These are phyloP conservation scores for Cochlearius cochlearius DNA, from an alignment of 2,113 vertebrate genomes.

Conservation along the genomic window DNA sequence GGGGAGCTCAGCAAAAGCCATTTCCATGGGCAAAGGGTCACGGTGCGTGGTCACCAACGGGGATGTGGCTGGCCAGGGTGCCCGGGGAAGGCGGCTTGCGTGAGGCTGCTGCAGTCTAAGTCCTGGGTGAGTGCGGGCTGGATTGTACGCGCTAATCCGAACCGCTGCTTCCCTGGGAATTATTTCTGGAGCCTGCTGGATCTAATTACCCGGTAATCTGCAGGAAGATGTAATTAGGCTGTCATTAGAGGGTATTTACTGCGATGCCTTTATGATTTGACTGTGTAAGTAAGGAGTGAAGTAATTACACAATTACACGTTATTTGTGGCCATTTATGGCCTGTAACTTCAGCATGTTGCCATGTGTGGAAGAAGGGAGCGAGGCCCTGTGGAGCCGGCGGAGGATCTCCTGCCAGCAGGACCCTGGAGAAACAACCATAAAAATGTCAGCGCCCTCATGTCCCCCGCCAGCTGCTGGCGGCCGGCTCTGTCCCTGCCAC, in stretches of 20 bases:
- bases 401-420: neutral
- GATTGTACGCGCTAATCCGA: slow-evolving; percentile 50
- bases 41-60: rapidly evolving
- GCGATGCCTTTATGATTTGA: slow-evolving; percentile 63
- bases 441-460: neutral
- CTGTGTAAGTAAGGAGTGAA: slow-evolving; percentile 61
- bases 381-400: neutral
- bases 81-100: neutral
- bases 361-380: neutral
- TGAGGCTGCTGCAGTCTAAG: neutral
- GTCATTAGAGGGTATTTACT: slow-evolving; percentile 67
- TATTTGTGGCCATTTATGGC: slow-evolving; percentile 60
- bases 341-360: slow-evolving; percentile 43
- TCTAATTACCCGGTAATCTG: slow-evolving; percentile 70
- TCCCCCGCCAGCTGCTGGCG: rapidly evolving
- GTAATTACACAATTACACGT: slow-evolving; percentile 59
- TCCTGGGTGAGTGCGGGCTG: neutral
- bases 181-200: slow-evolving; percentile 69
- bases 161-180: slow-evolving; percentile 59
- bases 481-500: neutral
- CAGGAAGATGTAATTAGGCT: slow-evolving; percentile 72
- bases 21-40: neutral
- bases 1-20: neutral
- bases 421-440: neutral
- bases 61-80: rapidly evolving